Evolutionary conservation across 2,797 vertebrate species (phyloP).

Genomic region (Rhyacichthys aspro): DNA sequence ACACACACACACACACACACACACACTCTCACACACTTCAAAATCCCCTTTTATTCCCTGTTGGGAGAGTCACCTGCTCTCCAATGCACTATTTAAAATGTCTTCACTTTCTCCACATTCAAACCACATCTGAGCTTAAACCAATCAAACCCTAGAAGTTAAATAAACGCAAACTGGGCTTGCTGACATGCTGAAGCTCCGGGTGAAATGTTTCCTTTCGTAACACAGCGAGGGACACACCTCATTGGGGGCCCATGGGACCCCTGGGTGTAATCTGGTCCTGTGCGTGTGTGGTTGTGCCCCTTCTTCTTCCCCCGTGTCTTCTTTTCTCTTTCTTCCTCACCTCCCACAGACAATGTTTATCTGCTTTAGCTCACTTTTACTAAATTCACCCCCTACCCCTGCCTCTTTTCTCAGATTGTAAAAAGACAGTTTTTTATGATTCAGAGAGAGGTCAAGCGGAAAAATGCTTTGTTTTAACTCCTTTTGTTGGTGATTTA

Average conservation of each 20-base stretch:
- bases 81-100: not conserved
- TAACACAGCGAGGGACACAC: constrained; percentile 52
- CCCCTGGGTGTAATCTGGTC: constrained; percentile 57
- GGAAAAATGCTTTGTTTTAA: constrained; percentile 40
- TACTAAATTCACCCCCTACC: not conserved
- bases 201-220: constrained; percentile 51
- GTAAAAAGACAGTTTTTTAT: constrained; percentile 32
- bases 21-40: constrained; percentile 33
- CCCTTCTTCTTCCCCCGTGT: constrained; percentile 15
- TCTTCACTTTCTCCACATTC: constrained; percentile 11
- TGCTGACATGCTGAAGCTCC: constrained; percentile 30
- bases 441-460: constrained; percentile 25
- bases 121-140: constrained; percentile 24
- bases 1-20: too few species aligned
- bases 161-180: constrained; percentile 21
- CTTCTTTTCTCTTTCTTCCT: constrained; percentile 47
- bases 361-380: constrained; percentile 45
- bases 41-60: constrained; percentile 57
- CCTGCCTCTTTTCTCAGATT: constrained; percentile 9
- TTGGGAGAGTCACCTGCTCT: constrained; percentile 50
- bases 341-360: constrained; percentile 56
- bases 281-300: constrained; percentile 43
- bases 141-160: constrained; percentile 33
- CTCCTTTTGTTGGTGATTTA: constrained; percentile 42
- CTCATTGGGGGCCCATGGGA: constrained; percentile 57